Evolutionary conservation across 2,888 invertebrate species (phyloP), one percentile per base, ranked within the genome.

Genomic region (Polietes domitor): DNA sequence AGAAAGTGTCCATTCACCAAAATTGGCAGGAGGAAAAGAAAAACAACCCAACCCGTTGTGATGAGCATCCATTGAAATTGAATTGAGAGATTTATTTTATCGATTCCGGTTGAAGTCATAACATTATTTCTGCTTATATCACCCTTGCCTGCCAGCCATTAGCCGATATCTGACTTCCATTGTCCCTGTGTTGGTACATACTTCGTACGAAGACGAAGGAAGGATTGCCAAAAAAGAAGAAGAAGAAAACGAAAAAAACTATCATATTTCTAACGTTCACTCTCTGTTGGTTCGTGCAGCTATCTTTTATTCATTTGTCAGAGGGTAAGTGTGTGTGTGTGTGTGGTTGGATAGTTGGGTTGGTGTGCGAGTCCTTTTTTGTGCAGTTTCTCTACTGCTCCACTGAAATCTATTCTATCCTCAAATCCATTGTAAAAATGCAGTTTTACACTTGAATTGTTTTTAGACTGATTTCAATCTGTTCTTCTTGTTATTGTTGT

Each of bases 401-500:
- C 37, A 32, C 12, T n/a, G 12, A 53, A 72, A 72, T 28, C 76
- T 68, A 10, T 70, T 43, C 74, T 71, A 68, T 61, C 37, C 47
- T 53, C 43, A 68, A 78, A 84, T 43, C 71, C 82, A 84, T 85
- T 86, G 86, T 87, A 86, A 86, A 87, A 87, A 87, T 89, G 88
- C 88, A 88, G 88, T 90, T 90, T 90, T 88, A 88, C 88, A 89
- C 91, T 89, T 90, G 88, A 89, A 87, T 87, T 88, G 88, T 84
- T 88, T 88, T 87, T 86, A 87, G 89, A 89, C 89, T 88, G 89
- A 90, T 89, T 90, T 89, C 88, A 89, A 89, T 89, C 88, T 89
- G 89, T 88, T 89, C 88, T 87, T 86, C 82, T 83, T 83, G 85
- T 82, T 78, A 58, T 82, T 78, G 41, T 74, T 21, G 41, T 68